Conservation (phyloP, 2,113 vertebrate species). For the Haliaeetus leucogaster region DNA sequence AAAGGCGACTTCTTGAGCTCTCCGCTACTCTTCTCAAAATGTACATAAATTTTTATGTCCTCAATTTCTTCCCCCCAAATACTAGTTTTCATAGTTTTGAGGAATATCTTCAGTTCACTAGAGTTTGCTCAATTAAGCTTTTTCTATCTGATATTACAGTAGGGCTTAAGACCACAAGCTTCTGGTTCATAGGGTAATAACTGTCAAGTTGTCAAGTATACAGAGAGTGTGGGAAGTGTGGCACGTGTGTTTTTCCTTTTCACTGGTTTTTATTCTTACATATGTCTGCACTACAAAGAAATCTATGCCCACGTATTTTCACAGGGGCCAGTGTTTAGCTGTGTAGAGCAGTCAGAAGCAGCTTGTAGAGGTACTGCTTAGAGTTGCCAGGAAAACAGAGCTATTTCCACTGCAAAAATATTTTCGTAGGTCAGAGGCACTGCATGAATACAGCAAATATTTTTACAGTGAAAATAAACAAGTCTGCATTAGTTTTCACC, state of each 20-base stretch:
- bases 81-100: neutral
- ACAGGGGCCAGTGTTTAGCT: neutral
- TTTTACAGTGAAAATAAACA: slow-evolving; percentile 54
- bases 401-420: slow-evolving; percentile 55
- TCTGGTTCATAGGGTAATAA: neutral
- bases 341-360: neutral
- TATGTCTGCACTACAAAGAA: neutral
- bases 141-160: neutral
- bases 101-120: neutral
- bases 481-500: neutral
- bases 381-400: slow-evolving; percentile 44
- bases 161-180: neutral
- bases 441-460: slow-evolving; percentile 49
- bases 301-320: neutral
- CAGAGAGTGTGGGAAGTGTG: neutral
- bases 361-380: neutral
- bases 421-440: slow-evolving; percentile 46
- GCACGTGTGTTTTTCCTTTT: neutral
- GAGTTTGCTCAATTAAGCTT: neutral
- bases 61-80: neutral
- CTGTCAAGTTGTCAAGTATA: neutral
- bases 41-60: neutral
- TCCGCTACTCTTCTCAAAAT: neutral
- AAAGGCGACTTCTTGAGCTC: neutral
- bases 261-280: neutral